Percentiles rank a stretch among this genome's conserved stretches.
These are phyloP conservation scores for Pandion haliaetus DNA, from an alignment of 2,113 vertebrate species.

Conservation along the genomic window DNA sequence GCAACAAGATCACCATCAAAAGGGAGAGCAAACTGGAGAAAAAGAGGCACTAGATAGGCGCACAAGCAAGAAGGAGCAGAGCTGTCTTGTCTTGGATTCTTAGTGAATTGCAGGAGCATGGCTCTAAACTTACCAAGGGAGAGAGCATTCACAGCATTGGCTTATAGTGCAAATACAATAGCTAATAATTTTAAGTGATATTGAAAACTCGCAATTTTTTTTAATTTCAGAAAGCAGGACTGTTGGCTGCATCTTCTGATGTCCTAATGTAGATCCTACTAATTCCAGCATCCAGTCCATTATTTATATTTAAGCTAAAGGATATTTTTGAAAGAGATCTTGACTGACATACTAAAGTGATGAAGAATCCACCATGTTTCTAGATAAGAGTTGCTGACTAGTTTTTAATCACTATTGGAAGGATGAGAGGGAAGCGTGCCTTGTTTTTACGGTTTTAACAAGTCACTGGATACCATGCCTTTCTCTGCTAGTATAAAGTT, in stretches of 20 bases:
- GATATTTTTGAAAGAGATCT: background rate
- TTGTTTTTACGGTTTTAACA: background rate
- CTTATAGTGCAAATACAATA: background rate
- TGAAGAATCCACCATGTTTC: background rate
- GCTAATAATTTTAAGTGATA: slow-evolving; percentile 7
- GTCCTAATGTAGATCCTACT: background rate
- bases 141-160: background rate
- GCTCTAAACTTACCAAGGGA: background rate
- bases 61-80: slow-evolving; percentile 15
- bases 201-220: background rate
- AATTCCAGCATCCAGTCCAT: background rate
- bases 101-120: background rate
- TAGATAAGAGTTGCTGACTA: background rate
- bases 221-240: background rate
- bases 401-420: background rate
- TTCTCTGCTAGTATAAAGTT: background rate
- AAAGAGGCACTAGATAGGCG: slow-evolving; percentile 18
- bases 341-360: background rate
- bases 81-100: background rate
- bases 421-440: background rate
- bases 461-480: background rate
- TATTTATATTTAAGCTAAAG: background rate
- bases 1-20: background rate
- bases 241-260: background rate
- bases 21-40: background rate